Evolutionary conservation across 1,140 invertebrate genomes (phyloP).

Genomic region (Wasmannia auropunctata): DNA sequence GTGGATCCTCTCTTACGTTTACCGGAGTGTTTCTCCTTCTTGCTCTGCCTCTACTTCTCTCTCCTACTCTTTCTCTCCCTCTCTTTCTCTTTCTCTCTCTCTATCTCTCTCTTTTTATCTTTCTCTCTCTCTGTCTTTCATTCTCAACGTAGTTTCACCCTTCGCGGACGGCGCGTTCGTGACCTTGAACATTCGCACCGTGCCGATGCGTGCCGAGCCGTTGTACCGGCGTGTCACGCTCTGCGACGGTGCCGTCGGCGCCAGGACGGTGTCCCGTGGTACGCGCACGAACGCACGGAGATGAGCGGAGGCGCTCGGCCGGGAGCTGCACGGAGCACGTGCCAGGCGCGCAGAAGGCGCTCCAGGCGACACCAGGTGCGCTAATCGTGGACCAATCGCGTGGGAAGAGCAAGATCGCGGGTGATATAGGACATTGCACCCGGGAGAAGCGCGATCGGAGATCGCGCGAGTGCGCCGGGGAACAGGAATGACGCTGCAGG

Average conservation of each 20-base stretch:
- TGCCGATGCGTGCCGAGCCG: background rate
- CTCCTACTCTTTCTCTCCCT: background rate
- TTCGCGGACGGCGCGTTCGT: constrained; percentile 25
- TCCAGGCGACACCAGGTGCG: constrained; percentile 71
- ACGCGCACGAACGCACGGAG: constrained; percentile 48
- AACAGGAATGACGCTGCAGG: constrained; percentile 51
- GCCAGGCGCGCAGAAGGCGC: constrained; percentile 75
- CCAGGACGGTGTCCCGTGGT: background rate
- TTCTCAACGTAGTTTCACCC: background rate
- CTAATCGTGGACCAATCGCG: constrained; percentile 67
- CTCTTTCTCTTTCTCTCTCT: background rate
- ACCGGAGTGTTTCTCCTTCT: background rate
- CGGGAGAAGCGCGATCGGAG: constrained; percentile 43
- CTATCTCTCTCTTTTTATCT: background rate
- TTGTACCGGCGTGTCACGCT: background rate
- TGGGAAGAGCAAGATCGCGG: constrained; percentile 49
- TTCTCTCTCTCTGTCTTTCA: background rate
- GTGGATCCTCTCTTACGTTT: constrained; percentile 47
- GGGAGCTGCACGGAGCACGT: constrained; percentile 73
- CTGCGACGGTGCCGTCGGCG: background rate
- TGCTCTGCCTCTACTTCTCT: background rate
- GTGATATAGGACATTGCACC: constrained; percentile 64
- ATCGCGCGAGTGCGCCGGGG: constrained; percentile 35
- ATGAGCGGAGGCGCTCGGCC: constrained; percentile 68
- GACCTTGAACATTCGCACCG: constrained; percentile 53